Evolutionary conservation across 2,888 invertebrate species (phyloP).

Genomic region (Hymenopus coronatus): DNA sequence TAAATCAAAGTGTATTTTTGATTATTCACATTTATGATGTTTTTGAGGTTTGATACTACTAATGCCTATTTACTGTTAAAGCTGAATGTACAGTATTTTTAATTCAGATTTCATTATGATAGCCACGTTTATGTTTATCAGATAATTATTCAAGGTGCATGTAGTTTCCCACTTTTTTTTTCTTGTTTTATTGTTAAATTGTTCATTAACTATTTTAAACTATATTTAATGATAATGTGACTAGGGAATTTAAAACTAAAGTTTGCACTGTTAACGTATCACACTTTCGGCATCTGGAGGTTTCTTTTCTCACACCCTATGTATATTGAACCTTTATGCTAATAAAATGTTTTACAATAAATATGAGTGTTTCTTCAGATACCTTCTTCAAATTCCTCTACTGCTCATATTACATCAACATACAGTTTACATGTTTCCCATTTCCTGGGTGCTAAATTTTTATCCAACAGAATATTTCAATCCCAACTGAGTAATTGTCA

Average conservation of each 20-base stretch:
- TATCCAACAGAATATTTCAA: no score
- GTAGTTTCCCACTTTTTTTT: not conserved
- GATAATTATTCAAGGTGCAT: not conserved
- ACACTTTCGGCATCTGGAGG: constrained; percentile 5
- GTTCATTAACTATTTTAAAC: not conserved
- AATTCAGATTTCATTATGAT: not conserved
- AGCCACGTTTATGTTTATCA: not conserved
- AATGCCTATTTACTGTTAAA: constrained; percentile 1
- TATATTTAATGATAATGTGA: not conserved
- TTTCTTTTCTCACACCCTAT: constrained; percentile 1
- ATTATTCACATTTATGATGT: constrained; percentile 5
- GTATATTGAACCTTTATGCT: constrained; percentile 17
- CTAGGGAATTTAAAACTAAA: not conserved
- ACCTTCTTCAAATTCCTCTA: not conserved
- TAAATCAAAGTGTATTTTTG: not conserved
- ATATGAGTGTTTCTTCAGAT: not conserved
- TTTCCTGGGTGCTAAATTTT: no score
- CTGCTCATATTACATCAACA: no score
- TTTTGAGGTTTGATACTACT: constrained; percentile 13
- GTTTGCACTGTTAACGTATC: not conserved
- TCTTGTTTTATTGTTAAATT: not conserved
- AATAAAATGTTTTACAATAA: constrained; percentile 10
- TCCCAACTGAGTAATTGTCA: no score
- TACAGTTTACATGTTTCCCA: no score
- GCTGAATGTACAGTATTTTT: not conserved